A percentile compares a stretch with the other conserved stretches of the same genome.
Evolutionary conservation across 2,888 invertebrate genomes (phyloP).

Genomic region (Cactoblastis cactorum): DNA sequence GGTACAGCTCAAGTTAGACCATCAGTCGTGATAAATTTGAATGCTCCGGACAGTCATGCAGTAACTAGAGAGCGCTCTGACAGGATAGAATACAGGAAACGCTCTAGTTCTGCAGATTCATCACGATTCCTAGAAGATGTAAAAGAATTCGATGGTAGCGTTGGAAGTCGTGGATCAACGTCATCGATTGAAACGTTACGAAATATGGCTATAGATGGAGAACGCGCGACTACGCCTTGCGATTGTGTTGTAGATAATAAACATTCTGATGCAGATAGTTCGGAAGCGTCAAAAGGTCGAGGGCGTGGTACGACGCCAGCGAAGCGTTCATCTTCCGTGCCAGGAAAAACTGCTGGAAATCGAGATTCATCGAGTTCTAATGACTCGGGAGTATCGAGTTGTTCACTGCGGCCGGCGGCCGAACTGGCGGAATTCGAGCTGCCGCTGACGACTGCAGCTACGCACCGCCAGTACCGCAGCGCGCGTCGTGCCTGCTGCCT

Average conservation of each 20-base stretch:
- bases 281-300: conserved; percentile 49
- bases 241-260: conserved; percentile 44
- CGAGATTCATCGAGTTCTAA: conserved; percentile 90
- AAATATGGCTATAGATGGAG: conserved; percentile 46
- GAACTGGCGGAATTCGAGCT: conserved; percentile 80
- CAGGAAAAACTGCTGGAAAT: conserved; percentile 84
- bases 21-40: conserved; percentile 9
- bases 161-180: conserved; percentile 58
- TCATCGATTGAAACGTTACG: conserved; percentile 73
- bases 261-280: conserved; percentile 64
- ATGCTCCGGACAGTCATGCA: conserved; percentile 17
- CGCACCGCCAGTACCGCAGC: conserved; percentile 77
- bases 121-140: conserved; percentile 82
- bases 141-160: conserved; percentile 75
- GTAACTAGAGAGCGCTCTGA: conserved; percentile 29
- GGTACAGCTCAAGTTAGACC: conserved; percentile 42
- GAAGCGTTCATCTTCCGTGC: conserved; percentile 64
- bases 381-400: conserved; percentile 88
- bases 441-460: conserved; percentile 76
- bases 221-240: conserved; percentile 57
- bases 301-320: conserved; percentile 28
- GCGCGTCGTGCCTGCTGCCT: conserved; percentile 57
- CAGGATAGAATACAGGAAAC: conserved; percentile 60
- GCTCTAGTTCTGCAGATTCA: conserved; percentile 88
- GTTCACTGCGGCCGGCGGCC: conserved; percentile 77